Base-by-base conservation (phyloP, 2,888 invertebrate species). In the Parasteatoda lunata region DNA sequence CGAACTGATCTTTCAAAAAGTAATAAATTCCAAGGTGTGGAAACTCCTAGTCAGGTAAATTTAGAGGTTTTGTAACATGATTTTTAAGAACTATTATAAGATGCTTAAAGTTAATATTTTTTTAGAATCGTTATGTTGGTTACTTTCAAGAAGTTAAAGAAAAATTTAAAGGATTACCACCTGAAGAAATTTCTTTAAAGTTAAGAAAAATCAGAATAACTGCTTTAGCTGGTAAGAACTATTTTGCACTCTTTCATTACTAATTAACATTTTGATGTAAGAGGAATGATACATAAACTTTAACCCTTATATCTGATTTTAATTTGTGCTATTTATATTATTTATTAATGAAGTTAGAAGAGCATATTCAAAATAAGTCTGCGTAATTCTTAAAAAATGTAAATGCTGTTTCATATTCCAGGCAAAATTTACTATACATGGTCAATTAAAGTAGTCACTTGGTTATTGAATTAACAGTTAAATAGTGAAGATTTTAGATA, bases 11-110 rank as follows among this genome's bases (percentile, higher is more conserved):
- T 92, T 52, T 91, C 91, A 86, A 92, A 92, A 54, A 93, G 93
- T 5, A 91, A 89, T 11, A 92, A 92, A 75, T 93, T 93, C 90
- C 93, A 93, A 89, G 93, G 93, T 45, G 93, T 93, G 3, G 93
- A 93, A 90, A 93, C 93, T 52, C 93, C 93, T 3, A 93, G 93
- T 89, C 93, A 93, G 91, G 92, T 92, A 89, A 80, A 89, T 72
- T 52, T 71, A 49, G 71, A 9, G 48, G 9, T 11, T 30, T 30
- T 30, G 30, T 30, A 30, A 30, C 52, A 66, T 15, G 7, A 64
- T 64, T 64, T 75, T 59, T 59, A 47, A 45, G 9, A 75, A 59
- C 9, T 13, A n/a, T 51, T 47, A 13, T 45, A 11, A 70, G 3
- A 9, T 13, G 9, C 30, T 65, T 48, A n/a, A 65, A 45, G 15